Evolutionary conservation across 1,140 invertebrate genomes (phyloP).

Genomic region (Tetramorium alpestre): DNA sequence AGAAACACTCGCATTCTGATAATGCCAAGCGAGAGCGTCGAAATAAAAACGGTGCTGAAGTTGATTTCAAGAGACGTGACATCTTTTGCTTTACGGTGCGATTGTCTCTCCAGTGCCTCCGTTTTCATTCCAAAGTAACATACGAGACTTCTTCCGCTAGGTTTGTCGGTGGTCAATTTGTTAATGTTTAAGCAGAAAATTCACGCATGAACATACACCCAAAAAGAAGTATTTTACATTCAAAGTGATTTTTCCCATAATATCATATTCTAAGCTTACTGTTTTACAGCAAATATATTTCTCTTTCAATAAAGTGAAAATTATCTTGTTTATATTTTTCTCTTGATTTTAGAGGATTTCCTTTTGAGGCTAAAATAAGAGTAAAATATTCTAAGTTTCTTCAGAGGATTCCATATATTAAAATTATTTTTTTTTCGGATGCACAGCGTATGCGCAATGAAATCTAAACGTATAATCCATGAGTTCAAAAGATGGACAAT

Average conservation of each 20-base stretch:
- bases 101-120: neutral
- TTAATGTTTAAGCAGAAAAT: neutral
- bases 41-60: conserved; percentile 9
- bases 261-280: no score
- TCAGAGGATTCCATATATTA: no score
- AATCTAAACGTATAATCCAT: neutral
- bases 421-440: no score
- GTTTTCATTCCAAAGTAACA: neutral
- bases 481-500: neutral
- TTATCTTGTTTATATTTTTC: no score
- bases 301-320: no score
- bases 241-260: no score
- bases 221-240: no score
- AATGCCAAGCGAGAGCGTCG: neutral
- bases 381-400: no score
- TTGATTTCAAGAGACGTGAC: neutral
- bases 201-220: no score
- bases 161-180: neutral
- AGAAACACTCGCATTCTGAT: neutral
- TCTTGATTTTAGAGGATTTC: no score
- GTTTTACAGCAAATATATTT: no score
- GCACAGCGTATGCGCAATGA: neutral
- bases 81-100: neutral
- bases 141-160: neutral
- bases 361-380: no score